Base-by-base conservation (phyloP, 2,113 vertebrate species). In the Siniperca knerii region DNA sequence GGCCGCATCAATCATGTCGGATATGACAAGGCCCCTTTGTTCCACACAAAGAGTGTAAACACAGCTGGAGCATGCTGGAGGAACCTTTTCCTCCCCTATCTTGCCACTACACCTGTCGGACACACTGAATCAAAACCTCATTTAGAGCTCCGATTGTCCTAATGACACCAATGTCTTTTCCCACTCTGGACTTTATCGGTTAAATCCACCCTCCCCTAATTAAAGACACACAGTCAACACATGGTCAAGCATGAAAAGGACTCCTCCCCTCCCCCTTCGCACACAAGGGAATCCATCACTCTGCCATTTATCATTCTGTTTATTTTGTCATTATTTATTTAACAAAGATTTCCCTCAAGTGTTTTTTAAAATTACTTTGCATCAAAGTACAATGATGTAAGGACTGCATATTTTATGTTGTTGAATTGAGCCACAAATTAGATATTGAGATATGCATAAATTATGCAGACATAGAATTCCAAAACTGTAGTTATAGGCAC, bases 21-120 rank as follows among this genome's bases (percentile, higher is more conserved):
- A 94, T 95, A 93, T 95, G 95, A 95, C 93, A 94, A 92, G 88
- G 90, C 88, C 74, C 85, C 82, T 95, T 96, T 96, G 95, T 96
- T 94, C 85, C 44, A 74, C 69, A 94, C 88, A 94, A 90, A 93
- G 87, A 91, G 84, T 83, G 94, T 93, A 95, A 96, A 96, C 95
- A 95, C 95, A 96, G 95, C 95, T 95, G 95, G 94, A 92, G 81
- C 89, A 80, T 68, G 87, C 84, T 72, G 76, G 66, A 83, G 88
- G 83, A 92, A 92, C 90, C 90, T 89, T 82, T 85, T 87, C 85
- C 70, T 92, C 93, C 93, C 83, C 88, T 92, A 90, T 93, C 93
- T 92, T 90, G 89, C 90, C 81, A 88, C 88, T 95, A 95, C 94
- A 95, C 94, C 94, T 96, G 95, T 93, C 92, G 65, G 89, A 92